phyloP scores from a whole-genome alignment of 2,797 vertebrate species.

The Hyperoplus immaculatus region DNA sequence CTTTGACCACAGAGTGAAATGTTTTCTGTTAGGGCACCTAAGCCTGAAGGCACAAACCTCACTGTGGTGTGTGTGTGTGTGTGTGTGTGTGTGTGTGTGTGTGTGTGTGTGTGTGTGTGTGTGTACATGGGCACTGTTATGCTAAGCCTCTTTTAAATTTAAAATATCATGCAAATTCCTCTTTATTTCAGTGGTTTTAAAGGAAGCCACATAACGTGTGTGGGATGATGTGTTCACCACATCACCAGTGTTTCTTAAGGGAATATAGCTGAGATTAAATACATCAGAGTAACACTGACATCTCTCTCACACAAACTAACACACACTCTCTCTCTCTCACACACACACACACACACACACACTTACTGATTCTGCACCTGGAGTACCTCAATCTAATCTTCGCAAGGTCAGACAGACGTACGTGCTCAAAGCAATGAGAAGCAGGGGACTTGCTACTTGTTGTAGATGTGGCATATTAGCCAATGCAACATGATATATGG shows the following conservation, averaged over 20 bases:
- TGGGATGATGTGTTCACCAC: slow-evolving; percentile 37
- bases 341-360: slow-evolving; percentile 25
- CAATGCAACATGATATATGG: slow-evolving; percentile 68
- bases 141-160: slow-evolving; percentile 33
- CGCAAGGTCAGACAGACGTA: slow-evolving; percentile 70
- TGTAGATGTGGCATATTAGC: slow-evolving; percentile 63
- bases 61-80: not conserved
- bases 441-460: slow-evolving; percentile 39
- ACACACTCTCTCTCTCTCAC: slow-evolving; percentile 14
- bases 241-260: slow-evolving; percentile 37
- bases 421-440: slow-evolving; percentile 57
- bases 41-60: slow-evolving; percentile 45
- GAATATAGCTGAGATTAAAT: slow-evolving; percentile 72
- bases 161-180: slow-evolving; percentile 48
- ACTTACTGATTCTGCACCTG: slow-evolving; percentile 48
- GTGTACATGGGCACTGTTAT: slow-evolving; percentile 2
- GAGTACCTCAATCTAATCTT: slow-evolving; percentile 72
- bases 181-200: slow-evolving; percentile 42
- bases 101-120: not conserved
- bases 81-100: slow-evolving; percentile 13
- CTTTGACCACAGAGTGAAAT: slow-evolving; percentile 55
- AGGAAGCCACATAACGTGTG: slow-evolving; percentile 47
- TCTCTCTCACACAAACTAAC: slow-evolving; percentile 12
- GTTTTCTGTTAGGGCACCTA: slow-evolving; percentile 40
- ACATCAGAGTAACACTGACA: slow-evolving; percentile 58